Base-by-base conservation (phyloP, 2,888 invertebrate genomes). In the Pyrochroa serraticornis region DNA sequence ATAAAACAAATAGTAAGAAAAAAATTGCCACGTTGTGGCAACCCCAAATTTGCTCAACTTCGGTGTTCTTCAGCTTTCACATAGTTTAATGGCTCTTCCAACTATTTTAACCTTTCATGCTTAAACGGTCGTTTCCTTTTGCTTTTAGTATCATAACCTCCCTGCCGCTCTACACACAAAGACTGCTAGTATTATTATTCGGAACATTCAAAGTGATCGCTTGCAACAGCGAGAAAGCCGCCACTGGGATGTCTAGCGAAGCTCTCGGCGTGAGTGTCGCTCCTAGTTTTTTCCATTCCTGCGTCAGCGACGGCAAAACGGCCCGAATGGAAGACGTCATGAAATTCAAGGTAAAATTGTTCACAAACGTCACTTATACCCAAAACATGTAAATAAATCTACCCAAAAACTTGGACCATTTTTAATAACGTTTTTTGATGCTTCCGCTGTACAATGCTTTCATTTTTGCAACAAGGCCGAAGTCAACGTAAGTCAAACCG, bases 121-220 rank as follows among this genome's bases (percentile, higher is more conserved):
- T 14, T 8, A 41, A 12, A 47, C 37, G n/a, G 5, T 48, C 39
- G 22, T 39, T 39, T 12, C 7, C 36, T 61, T 42, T 60, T 54
- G 47, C 51, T 70, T 70, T 37, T 64, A 97, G 97, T 81, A 86
- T 95, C 78, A 88, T 97, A 70, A 86, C 90, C 70, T 90, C 94
- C 71, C 84, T 94, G 79, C 95, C 95, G 48, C 84, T 89, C 56
- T 91, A 93, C 79, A 94, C 95, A 65, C 98, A 97, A 82, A 90
- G 93, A 77, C 84, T 98, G 68, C 82, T 98, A 75, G 96, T 97
- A 71, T 85, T 98, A 68, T 85, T 98, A 61, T 97, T 98, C 81
- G 98, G 98, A 68, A 98, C 97, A 73, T 98, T 96, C 82, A 88
- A 95, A 71, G 93, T 95, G 68, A 95, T 96, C 79, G 93, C 95